Evolutionary conservation across 2,113 vertebrate species (phyloP), one percentile per base, ranked within the genome.

Genomic region (Lasiurus borealis): DNA sequence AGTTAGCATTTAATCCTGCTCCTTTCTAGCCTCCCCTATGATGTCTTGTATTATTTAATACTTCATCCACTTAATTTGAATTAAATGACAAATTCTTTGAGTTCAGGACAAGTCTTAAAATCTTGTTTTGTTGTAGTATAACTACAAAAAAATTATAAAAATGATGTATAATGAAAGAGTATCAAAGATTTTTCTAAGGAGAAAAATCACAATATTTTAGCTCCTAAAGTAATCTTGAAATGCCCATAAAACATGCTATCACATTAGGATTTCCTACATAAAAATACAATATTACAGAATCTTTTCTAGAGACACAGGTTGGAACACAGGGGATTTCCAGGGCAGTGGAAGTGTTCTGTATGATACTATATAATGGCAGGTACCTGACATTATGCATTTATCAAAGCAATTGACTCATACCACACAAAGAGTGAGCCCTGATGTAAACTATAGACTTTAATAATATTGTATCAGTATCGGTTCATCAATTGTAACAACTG

Each of bases 201-300:
- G 77, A 71, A 75, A 68, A 85, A 75, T 86, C 19, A 72, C 19
- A 54, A 7, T 34, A 71, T 75, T 91, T 71, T 91, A 52, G 31
- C 14, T 80, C 50, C 23, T 44, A 94, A 92, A 69, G 64, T 29
- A 78, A 9, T 89, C 36, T 95, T 93, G 59, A 54, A 94, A 44
- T 50, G 31, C 3, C 27, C 34, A 62, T 76, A 92, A 94, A 78
- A 71, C 59, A 31, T 62, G 31, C 1, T 54, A 85, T 92, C 34
- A 54, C 31, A 34, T 62, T 82, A 69, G 18, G 1, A 4, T 29
- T 92, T 88, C 34, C 46, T 46, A 54, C 19, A 91, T 84, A 91
- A 59, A 72, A 96, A 64, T 36, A 31, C 16, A 83, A 10, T 52
- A 52, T 34, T 48, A 85, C 6, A 75, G 62, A 90, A 69, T 59